These are phyloP conservation scores for Xenopus borealis DNA, from an alignment of 2,113 vertebrate species.

Conservation along the genomic window DNA sequence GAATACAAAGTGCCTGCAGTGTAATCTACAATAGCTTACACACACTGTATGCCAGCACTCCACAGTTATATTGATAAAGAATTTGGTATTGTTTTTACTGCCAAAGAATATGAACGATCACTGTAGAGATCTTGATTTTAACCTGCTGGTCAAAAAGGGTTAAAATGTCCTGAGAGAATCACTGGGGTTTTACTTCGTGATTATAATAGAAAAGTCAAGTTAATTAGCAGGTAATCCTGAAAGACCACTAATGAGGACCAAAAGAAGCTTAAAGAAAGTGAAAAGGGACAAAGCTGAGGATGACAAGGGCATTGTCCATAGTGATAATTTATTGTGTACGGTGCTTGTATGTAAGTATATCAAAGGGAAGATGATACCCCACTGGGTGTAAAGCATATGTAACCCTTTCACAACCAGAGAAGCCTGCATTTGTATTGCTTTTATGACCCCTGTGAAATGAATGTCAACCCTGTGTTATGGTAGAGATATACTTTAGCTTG, in stretches of 20 bases:
- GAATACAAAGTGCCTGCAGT: too few relatives aligned
- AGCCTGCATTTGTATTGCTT: background rate
- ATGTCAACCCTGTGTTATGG: too few relatives aligned
- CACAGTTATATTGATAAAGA: too few relatives aligned
- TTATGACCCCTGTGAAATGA: background rate
- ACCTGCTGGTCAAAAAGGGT: background rate
- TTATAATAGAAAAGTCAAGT: constrained; percentile 82
- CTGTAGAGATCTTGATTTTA: background rate
- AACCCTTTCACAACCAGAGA: background rate
- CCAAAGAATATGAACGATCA: too few relatives aligned
- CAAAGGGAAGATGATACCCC: constrained; percentile 92
- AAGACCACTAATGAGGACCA: constrained; percentile 92
- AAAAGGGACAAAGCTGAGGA: constrained; percentile 89
- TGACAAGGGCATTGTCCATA: constrained; percentile 94
- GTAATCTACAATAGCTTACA: too few relatives aligned
- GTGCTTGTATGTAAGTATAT: constrained; percentile 89
- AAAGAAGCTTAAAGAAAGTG: constrained; percentile 76
- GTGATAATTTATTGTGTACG: constrained; percentile 99
- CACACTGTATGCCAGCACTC: too few relatives aligned
- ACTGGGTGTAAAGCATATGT: constrained; percentile 79
- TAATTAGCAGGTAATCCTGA: constrained; percentile 93
- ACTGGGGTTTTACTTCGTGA: constrained; percentile 19
- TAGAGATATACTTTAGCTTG: too few relatives aligned
- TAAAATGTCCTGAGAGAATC: background rate
- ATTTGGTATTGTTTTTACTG: too few relatives aligned